Evolutionary conservation across 1,140 invertebrate species (phyloP).

Genomic region (Holcopasites calliopsidis): DNA sequence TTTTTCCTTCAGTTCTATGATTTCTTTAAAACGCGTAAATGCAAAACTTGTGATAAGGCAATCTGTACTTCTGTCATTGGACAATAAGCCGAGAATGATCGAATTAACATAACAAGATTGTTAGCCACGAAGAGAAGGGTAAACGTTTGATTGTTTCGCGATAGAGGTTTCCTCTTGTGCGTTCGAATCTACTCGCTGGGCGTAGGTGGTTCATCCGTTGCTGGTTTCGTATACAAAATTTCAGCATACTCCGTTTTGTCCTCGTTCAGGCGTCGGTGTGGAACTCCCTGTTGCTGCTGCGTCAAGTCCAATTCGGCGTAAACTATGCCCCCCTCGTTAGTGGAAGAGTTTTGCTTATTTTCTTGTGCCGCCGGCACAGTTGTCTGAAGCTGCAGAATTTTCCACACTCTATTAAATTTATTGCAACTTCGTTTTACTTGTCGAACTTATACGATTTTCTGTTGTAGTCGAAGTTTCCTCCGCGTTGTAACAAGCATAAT

Average conservation of each 20-base stretch:
- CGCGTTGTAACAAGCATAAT: not conserved
- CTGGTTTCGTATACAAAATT: constrained; percentile 78
- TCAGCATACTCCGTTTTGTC: constrained; percentile 81
- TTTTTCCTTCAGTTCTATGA: no score
- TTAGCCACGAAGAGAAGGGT: not conserved
- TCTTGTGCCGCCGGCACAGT: constrained; percentile 37
- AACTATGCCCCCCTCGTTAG: constrained; percentile 77
- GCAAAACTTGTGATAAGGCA: not conserved
- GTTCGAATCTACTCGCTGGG: constrained; percentile 63
- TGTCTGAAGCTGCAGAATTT: constrained; percentile 37
- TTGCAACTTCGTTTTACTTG: no score
- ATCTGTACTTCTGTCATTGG: not conserved
- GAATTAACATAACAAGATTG: not conserved
- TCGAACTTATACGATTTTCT: no score
- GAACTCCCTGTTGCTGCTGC: constrained; percentile 66
- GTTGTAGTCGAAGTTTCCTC: not conserved
- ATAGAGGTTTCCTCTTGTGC: not conserved
- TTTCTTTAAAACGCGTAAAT: not conserved
- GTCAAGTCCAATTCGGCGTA: constrained; percentile 80
- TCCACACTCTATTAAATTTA: not conserved
- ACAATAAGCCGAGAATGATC: constrained; percentile 16
- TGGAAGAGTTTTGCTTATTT: constrained; percentile 45
- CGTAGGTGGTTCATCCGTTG: constrained; percentile 51
- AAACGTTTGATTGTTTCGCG: constrained; percentile 28
- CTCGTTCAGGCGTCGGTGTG: constrained; percentile 74